Evolutionary conservation across 2,888 invertebrate species (phyloP).

Genomic region (Zaprionus bogoriensis): DNA sequence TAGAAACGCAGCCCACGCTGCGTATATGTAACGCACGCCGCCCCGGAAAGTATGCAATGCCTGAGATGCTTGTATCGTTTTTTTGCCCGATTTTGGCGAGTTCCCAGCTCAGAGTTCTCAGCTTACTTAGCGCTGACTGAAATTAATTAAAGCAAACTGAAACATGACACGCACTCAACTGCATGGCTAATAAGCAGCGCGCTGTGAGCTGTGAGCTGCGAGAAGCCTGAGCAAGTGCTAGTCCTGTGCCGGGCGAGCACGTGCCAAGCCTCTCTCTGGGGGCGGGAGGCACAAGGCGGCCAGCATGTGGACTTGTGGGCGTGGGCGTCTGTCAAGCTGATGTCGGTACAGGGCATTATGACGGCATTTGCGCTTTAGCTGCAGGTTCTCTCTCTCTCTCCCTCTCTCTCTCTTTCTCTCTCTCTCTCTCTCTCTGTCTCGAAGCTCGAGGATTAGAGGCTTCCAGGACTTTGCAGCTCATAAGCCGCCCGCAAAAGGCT

Average conservation of each 20-base stretch:
- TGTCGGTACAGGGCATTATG: slow-evolving; percentile 72
- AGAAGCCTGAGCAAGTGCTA: slow-evolving; percentile 8
- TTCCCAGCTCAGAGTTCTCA: slow-evolving; percentile 16
- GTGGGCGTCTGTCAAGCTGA: slow-evolving; percentile 55
- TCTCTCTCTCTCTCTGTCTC: background rate
- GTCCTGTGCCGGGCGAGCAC: slow-evolving; percentile 31
- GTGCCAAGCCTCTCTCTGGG: slow-evolving; percentile 32
- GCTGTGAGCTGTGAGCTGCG: slow-evolving; percentile 26
- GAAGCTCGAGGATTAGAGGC: slow-evolving; percentile 40
- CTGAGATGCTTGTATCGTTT: background rate
- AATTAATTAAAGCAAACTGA: slow-evolving; percentile 73
- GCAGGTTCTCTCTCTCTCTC: background rate
- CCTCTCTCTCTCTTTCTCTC: background rate
- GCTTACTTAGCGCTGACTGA: slow-evolving; percentile 48
- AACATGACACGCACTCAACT: slow-evolving; percentile 67
- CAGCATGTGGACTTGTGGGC: too few species aligned
- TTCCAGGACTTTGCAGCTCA: slow-evolving; percentile 36
- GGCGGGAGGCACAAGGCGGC: slow-evolving; percentile 8
- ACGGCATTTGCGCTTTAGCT: slow-evolving; percentile 67
- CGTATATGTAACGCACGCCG: slow-evolving; percentile 33
- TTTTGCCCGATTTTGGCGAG: background rate
- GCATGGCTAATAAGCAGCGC: slow-evolving; percentile 50
- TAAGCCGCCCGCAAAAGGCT: slow-evolving; percentile 48
- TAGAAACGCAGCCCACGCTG: slow-evolving; percentile 2
- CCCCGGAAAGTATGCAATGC: slow-evolving; percentile 30